phyloP scores from a whole-genome alignment of 2,888 invertebrate genomes.

The Latrodectus elegans region DNA sequence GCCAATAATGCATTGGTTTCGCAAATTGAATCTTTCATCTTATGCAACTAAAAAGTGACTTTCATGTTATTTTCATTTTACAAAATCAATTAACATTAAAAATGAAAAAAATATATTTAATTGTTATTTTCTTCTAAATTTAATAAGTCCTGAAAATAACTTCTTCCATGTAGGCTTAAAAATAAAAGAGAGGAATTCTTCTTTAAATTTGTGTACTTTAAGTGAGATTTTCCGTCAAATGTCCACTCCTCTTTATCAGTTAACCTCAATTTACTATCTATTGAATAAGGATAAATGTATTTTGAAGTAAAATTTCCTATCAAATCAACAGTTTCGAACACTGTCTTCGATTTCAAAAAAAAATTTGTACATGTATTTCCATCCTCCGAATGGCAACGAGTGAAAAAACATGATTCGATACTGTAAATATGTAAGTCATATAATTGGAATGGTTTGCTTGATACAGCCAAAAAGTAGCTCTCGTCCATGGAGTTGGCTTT shows the following conservation, averaged over 20 bases:
- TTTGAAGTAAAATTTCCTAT: slow-evolving; percentile 36
- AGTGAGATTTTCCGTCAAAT: slow-evolving; percentile 8
- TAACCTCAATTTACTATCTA: slow-evolving; percentile 26
- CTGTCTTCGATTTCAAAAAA: slow-evolving; percentile 10
- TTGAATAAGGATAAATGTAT: slow-evolving; percentile 23
- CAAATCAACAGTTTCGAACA: slow-evolving; percentile 23
- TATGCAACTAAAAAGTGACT: too few relatives aligned
- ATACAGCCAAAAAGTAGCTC: slow-evolving; percentile 37
- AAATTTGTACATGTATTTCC: slow-evolving; percentile 11
- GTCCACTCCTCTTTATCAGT: slow-evolving; percentile 22
- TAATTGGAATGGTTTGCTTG: not conserved
- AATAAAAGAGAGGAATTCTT: slow-evolving; percentile 24
- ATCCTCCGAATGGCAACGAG: slow-evolving; percentile 22
- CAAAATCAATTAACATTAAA: too few relatives aligned
- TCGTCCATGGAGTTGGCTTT: slow-evolving; percentile 34
- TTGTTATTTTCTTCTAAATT: too few relatives aligned
- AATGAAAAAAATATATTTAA: too few relatives aligned
- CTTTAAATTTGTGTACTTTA: not conserved
- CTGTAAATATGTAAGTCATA: slow-evolving; percentile 16
- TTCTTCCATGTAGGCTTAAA: slow-evolving; percentile 31
- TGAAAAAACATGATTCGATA: slow-evolving; percentile 26
- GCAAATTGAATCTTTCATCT: too few relatives aligned
- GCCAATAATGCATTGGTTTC: too few relatives aligned
- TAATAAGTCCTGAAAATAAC: slow-evolving; percentile 8
- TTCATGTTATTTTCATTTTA: too few relatives aligned